Percentiles rank a stretch among this genome's conserved stretches.
Conservation (phyloP, 2,888 invertebrate species). For the Norana najaformis region DNA sequence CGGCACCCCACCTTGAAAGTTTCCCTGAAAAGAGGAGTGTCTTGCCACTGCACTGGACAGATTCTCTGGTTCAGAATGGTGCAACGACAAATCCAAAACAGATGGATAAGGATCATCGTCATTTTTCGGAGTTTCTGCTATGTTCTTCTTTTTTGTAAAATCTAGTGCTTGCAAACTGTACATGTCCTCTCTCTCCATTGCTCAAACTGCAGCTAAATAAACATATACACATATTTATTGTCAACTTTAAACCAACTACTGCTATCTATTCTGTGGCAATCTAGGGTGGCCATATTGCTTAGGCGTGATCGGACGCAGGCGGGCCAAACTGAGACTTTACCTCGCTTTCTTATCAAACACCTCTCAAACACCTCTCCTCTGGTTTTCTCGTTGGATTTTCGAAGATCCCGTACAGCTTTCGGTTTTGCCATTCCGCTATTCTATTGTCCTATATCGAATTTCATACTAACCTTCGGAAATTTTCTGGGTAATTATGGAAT, state of each 20-base stretch:
- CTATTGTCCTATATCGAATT: too few species aligned
- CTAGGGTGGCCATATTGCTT: too few species aligned
- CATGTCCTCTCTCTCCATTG: background rate
- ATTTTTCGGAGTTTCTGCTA: background rate
- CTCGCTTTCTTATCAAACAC: too few species aligned
- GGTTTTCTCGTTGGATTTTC: too few species aligned
- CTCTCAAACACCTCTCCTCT: too few species aligned
- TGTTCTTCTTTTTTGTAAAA: background rate
- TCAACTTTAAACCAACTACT: background rate
- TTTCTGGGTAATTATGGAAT: too few species aligned
- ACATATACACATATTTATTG: background rate
- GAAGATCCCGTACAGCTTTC: too few species aligned
- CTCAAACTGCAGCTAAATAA: background rate
- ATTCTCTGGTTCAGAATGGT: background rate
- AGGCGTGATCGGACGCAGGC: too few species aligned
- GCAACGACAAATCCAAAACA: background rate
- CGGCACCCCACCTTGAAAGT: background rate
- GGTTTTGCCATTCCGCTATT: too few species aligned
- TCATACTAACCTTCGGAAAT: too few species aligned
- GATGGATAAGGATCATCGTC: background rate
- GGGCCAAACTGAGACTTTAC: too few species aligned
- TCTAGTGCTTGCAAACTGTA: constrained; percentile 3
- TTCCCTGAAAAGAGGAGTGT: background rate
- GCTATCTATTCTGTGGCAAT: too few species aligned
- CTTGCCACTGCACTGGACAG: background rate